Base-by-base conservation (phyloP, 1,140 invertebrate genomes). In the Drosophila leontia region DNA sequence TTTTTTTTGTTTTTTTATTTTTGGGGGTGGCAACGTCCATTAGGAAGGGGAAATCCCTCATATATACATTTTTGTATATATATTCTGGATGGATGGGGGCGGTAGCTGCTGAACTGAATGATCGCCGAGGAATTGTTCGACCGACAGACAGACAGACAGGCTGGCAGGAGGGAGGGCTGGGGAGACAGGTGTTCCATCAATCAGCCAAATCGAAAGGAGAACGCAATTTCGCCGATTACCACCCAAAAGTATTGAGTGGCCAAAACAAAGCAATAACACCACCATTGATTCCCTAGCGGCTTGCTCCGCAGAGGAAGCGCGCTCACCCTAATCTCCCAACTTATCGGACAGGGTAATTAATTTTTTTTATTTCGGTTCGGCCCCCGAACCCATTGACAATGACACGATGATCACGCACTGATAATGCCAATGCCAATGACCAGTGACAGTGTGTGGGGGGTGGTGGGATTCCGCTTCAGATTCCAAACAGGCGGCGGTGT, bases 311-410 rank as follows among this genome's bases (percentile, higher is more conserved):
- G 47, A 47, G 56, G 41, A 42, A 58, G 74, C 19, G 51, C 37
- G 37, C 23, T 34, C 53, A 17, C 50, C 45, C 29, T 78, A 78
- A 78, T 78, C 74, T 61, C 34, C 50, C 26, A 19, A 65, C 76
- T 87, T 86, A 86, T 86, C 83, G 59, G 75, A 53, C 59, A 51
- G 57, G 65, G 59, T 86, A 87, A 86, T 82, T 82, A 77, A 63
- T 83, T 87, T 87, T 82, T 82, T 78, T 83, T 85, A 70, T 77
- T 51, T 63, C 17, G 35, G 35, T 37, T 48, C 57, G 65, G 62
- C 65, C 62, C 82, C 61, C 53, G 69, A 75, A 70, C 67, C 65
- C 76, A 82, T 83, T 87, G 64, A 77, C 67, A 80, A 85, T 63
- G 72, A 71, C 60, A 68, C 58, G 77, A 80, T 69, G 84, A 87